Conservation (phyloP, 2,888 invertebrate species). For the Nomada fucata region DNA sequence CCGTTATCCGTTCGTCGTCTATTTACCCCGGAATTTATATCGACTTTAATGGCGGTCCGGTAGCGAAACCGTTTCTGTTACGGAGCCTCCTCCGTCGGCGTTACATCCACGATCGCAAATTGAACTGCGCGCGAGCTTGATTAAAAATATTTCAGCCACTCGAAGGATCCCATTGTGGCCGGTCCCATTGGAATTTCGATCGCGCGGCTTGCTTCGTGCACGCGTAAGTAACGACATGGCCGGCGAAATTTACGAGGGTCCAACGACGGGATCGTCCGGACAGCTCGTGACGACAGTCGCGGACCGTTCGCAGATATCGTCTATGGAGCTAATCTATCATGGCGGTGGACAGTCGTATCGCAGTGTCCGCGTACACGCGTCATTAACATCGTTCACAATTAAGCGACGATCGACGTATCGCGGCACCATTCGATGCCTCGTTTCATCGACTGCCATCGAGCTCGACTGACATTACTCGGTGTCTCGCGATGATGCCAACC, state of each 20-base stretch:
- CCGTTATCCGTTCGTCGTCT: slow-evolving; percentile 19
- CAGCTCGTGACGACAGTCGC: slow-evolving; percentile 44
- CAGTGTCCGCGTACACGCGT: slow-evolving; percentile 47
- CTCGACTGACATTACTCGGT: slow-evolving; percentile 24
- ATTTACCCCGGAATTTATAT: slow-evolving; percentile 16
- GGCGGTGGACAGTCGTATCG: slow-evolving; percentile 55
- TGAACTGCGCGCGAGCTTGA: background rate
- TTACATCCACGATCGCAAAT: background rate
- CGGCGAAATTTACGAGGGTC: slow-evolving; percentile 48
- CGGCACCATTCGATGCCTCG: slow-evolving; percentile 12
- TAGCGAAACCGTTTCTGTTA: background rate
- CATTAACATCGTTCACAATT: slow-evolving; percentile 64
- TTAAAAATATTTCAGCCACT: slow-evolving; percentile 24
- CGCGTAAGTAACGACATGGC: background rate
- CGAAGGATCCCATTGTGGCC: background rate
- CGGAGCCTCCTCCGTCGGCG: background rate
- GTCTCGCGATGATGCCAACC: background rate
- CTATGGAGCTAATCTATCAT: slow-evolving; percentile 60
- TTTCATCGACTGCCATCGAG: slow-evolving; percentile 40
- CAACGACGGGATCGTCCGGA: slow-evolving; percentile 18
- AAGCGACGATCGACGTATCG: slow-evolving; percentile 48
- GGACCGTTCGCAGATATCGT: slow-evolving; percentile 52
- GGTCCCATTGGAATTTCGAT: slow-evolving; percentile 12
- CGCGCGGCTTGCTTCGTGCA: background rate
- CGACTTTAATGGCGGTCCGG: background rate